These are phyloP conservation scores for Gorsachius magnificus DNA, from an alignment of 2,797 vertebrate species.

Conservation along the genomic window DNA sequence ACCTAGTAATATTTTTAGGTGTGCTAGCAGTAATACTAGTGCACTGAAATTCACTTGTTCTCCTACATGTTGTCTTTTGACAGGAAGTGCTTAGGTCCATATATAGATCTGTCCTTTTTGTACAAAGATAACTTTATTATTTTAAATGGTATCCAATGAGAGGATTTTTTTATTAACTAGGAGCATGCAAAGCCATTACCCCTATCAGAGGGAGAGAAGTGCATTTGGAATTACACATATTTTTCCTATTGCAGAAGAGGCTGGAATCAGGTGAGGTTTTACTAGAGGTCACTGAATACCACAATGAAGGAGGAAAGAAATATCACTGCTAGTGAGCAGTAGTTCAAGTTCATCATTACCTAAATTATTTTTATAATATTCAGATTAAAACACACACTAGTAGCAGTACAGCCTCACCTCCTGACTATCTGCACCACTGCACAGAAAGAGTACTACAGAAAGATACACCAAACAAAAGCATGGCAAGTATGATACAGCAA, in stretches of 20 bases:
- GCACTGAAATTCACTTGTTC: not conserved
- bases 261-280: not conserved
- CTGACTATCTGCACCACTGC: not conserved
- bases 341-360: not conserved
- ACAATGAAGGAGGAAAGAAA: not conserved
- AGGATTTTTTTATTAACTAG: not conserved
- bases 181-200: not conserved
- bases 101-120: not conserved
- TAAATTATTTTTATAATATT: not conserved
- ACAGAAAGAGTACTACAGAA: not conserved
- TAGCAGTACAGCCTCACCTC: not conserved
- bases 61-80: not conserved
- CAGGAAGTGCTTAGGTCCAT: not conserved
- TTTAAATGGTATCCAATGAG: not conserved
- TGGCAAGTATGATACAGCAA: not conserved
- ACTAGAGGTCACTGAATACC: not conserved
- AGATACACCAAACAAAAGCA: not conserved
- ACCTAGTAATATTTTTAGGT: not conserved
- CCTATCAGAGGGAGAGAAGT: not conserved
- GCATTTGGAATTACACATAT: not conserved
- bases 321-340: not conserved
- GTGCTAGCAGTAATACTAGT: not conserved
- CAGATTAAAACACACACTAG: not conserved
- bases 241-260: not conserved
- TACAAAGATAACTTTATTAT: not conserved